Conservation (phyloP, 64 coral and sea anemone species). For the Dendronephthya gigantea region DNA sequence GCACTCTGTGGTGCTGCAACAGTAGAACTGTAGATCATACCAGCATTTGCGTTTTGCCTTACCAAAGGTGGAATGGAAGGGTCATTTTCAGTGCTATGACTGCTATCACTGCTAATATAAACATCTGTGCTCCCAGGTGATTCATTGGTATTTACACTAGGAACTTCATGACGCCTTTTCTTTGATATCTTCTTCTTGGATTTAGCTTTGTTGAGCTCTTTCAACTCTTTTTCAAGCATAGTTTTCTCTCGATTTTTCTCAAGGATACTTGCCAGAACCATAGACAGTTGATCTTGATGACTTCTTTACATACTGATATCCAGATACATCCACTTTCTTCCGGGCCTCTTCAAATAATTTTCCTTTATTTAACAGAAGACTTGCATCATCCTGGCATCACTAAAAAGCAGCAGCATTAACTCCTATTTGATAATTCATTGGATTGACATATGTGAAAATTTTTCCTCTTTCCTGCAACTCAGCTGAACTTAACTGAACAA, state of each 20-base stretch:
- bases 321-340: constrained; percentile 29
- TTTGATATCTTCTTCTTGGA: not conserved
- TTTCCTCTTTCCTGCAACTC: not conserved
- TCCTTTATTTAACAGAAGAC: constrained; percentile 38
- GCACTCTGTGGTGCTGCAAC: not conserved
- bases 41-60: not conserved
- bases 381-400: constrained; percentile 18
- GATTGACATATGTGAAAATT: not conserved
- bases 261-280: constrained; percentile 20
- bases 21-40: not conserved
- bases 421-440: constrained; percentile 23
- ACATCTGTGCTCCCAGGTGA: not conserved
- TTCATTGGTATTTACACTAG: not conserved
- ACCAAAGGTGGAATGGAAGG: not conserved
- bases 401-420: constrained; percentile 35
- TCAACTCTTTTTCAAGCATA: not conserved
- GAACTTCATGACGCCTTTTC: no score
- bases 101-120: no score
- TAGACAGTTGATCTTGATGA: constrained; percentile 35
- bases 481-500: not conserved
- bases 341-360: constrained; percentile 34
- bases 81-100: not conserved
- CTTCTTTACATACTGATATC: constrained; percentile 44
- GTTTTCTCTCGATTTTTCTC: constrained; percentile 27
- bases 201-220: not conserved